Evolutionary conservation across 2,888 invertebrate genomes (phyloP), one percentile per base, ranked within the genome.

Genomic region (Magallana nippona): DNA sequence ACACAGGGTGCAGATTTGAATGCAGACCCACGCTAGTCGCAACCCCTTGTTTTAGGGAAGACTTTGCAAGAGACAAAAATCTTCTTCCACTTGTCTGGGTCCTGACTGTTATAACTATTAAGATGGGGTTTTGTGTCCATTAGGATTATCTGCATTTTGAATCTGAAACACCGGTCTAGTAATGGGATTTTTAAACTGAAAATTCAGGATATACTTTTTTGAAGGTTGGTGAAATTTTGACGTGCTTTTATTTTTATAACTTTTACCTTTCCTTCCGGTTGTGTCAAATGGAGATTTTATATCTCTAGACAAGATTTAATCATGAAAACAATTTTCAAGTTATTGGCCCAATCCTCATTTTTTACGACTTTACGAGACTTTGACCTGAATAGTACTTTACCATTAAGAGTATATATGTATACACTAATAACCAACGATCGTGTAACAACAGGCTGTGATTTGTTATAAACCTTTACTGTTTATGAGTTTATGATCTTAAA

Each of bases 11-110:
- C 60, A n/a, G n/a, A 60, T 60, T 60, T 60, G 13, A 60, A 60
- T 60, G 13, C 71, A 71, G 71, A 71, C 71, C 71, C 71, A 71
- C 71, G 71, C 71, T 15, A 71, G 71, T 2, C 71, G 27, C 27
- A 71, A 60, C 3, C 60, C 17, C 10, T 60, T 44, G 44, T 44
- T 44, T 44, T 44, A 44, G 44, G 44, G 44, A 0, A 44, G 8
- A 44, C 44, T 44, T 44, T 44, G 44, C 44, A 5, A 44, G 44
- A 44, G 44, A 44, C 44, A 44, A 44, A 5, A n/a, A 44, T 0
- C 44, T 44, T 44, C 44, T 44, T 44, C 44, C 44, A 44, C 44
- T 44, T 15, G 27, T 71, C 15, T 71, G 71, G 15, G 32, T 27
- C 15, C 15, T 22, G 10, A 3, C 27, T 71, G 71, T 27, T 71